Evolutionary conservation across 2,113 vertebrate species (phyloP), one percentile per base, ranked within the genome.

Genomic region (Leptodactylus fuscus): DNA sequence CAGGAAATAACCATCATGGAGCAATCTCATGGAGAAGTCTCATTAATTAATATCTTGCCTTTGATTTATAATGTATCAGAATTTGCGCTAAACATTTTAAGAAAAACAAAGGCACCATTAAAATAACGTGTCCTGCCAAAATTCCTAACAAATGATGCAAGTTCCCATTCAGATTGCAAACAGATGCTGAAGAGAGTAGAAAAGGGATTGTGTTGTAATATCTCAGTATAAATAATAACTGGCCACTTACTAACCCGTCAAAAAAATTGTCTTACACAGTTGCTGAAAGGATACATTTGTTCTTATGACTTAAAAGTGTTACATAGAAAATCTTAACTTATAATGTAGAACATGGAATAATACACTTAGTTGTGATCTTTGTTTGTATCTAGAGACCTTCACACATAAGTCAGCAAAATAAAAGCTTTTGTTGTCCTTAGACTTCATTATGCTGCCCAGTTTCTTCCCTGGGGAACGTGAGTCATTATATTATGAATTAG

Each of bases 121-220:
- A 51, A 51, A 51, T 67, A n/a, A 18, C 34, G 49, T 67, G 74
- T 85, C 65, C 73, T 85, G 41, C 60, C 62, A 79, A 36, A 60
- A 85, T 79, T 80, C 62, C 76, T 79, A 55, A 29, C 58, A 70
- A 55, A 71, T 85, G 83, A 85, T 85, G 62, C 48, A 79, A 80
- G 62, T 71, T 78, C 32, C 58, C 29, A 85, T 65, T 70, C 48
- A 71, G 75, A 78, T 78, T 85, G 62, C 44, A 67, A 85, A 53
- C 83, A 85, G 83, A 85, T 85, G 83, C 82, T 83, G 13, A 12
- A 62, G 53, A 44, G 82, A 75, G 70, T 53, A 83, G 53, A 62
- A 78, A 69, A 29, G 11, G 8, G 71, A 22, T n/a, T 53, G 22
- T 60, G 51, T 69, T 78, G 29, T 62, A 84, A 32, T 69, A 70